Percentiles rank a stretch among this genome's conserved stretches.
Conservation (phyloP, 2,797 vertebrate species). For the Xenentodon cancila region DNA sequence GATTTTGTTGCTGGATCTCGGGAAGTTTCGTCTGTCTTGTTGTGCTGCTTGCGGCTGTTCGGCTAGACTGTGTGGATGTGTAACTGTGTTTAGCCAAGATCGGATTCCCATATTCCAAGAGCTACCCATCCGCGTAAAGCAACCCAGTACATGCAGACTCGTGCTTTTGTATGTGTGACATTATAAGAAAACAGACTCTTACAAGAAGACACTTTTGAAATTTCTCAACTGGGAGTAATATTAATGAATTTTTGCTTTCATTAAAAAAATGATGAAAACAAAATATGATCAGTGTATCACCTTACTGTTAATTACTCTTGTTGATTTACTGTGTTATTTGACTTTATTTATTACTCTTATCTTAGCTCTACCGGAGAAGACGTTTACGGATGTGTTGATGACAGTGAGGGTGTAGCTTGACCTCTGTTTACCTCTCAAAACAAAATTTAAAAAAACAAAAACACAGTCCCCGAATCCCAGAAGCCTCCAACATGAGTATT, state of each 20-base stretch:
- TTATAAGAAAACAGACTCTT: no score
- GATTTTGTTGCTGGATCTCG: conserved; percentile 36
- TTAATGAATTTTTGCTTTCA: no score
- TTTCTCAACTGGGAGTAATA: no score
- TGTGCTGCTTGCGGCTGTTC: conserved; percentile 58
- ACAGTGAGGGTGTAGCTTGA: conserved; percentile 22
- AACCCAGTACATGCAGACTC: conserved; percentile 27
- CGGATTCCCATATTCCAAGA: conserved; percentile 65
- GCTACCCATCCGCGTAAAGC: conserved; percentile 41
- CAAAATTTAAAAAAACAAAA: conserved; percentile 28
- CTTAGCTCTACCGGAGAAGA: conserved; percentile 3
- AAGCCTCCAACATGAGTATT: conserved; percentile 20
- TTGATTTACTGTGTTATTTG: conserved; percentile 33
- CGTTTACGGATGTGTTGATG: conserved; percentile 12
- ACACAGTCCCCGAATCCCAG: conserved; percentile 27
- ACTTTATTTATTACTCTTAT: no score
- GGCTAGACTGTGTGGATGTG: conserved; percentile 46
- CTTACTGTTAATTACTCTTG: neutral
- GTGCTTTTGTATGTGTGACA: conserved; percentile 12
- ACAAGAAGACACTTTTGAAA: no score
- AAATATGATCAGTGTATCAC: conserved; percentile 20
- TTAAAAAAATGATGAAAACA: no score
- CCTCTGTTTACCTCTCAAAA: conserved; percentile 27
- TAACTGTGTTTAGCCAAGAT: conserved; percentile 61
- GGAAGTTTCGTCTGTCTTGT: conserved; percentile 41